These are phyloP conservation scores for Matsumurasca onukii DNA, from an alignment of 1,140 invertebrate species.

Conservation along the genomic window DNA sequence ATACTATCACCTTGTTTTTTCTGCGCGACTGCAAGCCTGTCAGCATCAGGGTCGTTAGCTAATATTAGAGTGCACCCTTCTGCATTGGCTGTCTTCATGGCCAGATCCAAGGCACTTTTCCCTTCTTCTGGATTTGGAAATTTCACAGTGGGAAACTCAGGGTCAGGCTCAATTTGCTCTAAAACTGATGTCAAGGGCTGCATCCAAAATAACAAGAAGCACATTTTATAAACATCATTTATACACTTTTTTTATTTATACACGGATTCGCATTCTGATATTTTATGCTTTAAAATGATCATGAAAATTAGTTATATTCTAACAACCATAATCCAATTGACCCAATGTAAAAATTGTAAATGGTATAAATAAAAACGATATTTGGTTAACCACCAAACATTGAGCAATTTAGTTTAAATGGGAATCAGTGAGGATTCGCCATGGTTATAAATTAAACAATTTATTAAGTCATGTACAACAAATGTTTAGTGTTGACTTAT, in stretches of 20 bases:
- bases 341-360: too few relatives aligned
- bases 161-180: constrained; percentile 88
- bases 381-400: too few relatives aligned
- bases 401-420: too few relatives aligned
- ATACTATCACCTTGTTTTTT: constrained; percentile 62
- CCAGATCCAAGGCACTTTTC: constrained; percentile 81
- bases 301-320: too few relatives aligned
- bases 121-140: constrained; percentile 99
- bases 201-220: neutral
- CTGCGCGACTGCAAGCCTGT: constrained; percentile 92
- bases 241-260: neutral
- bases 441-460: too few relatives aligned
- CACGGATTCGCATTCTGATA: too few relatives aligned
- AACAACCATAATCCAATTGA: too few relatives aligned
- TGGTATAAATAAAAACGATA: too few relatives aligned
- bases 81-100: constrained; percentile 79
- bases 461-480: too few relatives aligned
- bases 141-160: constrained; percentile 94
- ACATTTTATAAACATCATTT: neutral
- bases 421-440: too few relatives aligned
- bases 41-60: constrained; percentile 98
- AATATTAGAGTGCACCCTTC: constrained; percentile 75
- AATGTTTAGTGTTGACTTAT: too few relatives aligned
- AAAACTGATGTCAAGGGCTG: constrained; percentile 62
- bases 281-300: too few relatives aligned